Base-by-base conservation (phyloP, 2,888 invertebrate species). In the Lissonota sp. region DNA sequence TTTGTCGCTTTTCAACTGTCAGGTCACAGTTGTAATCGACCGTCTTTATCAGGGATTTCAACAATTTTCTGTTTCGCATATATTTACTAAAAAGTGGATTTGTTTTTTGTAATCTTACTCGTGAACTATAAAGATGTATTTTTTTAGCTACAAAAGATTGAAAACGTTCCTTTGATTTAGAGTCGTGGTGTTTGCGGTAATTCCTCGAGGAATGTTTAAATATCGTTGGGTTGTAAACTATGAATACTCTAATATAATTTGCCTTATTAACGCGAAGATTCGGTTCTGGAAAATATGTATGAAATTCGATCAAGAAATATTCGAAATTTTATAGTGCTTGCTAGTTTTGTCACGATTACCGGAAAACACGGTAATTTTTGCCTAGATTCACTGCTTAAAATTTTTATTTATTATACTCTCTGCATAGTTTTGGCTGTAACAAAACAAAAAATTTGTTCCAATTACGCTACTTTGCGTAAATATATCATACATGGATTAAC, bases 201-300 rank as follows among this genome's bases (percentile, higher is more conserved):
- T 76, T 72, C 58, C 71, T 80, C 67, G 42, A 76, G 57, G 10
- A 76, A 67, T 8, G 60, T n/a, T 26, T 16, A 66, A 75, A 66
- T 44, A 70, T 64, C 53, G 63, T 75, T 79, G 74, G 79, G 79
- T 80, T 80, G 79, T 80, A 75, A 71, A 39, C 60, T 42, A 46
- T 10, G 10, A 76, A 80, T 80, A 80, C 75, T 75, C 80, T 55
- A 71, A 67, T 53, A 39, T 66, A 44, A 74, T 66, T 58, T 75
- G 44, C 63, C 7, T 39, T 0, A 53, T 14, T 71, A 8, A 51
- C n/a, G 53, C 14, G 6, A 39, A 37, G 46, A 55, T 62, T 42
- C 16, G 14, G 51, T 60, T 80, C 67, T 42, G 67, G 55, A 70
- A 66, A 44, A 66, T 72, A 76, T 72, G 80, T 76, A 67, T 67